Evolutionary conservation across 2,113 vertebrate species (phyloP).

Genomic region (Campylomormyrus tamandua): DNA sequence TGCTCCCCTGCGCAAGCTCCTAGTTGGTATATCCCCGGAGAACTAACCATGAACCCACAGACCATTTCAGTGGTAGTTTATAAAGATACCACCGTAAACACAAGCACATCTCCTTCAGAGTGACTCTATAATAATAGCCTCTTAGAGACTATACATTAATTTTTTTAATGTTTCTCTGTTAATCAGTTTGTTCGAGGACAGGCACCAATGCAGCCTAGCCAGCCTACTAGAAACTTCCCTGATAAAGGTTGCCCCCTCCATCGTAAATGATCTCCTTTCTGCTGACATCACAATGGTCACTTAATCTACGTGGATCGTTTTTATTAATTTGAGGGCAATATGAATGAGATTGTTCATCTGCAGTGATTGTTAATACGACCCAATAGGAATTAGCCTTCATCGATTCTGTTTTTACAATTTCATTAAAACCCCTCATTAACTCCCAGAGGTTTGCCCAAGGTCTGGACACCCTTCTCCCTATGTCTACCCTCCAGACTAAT

Average conservation of each 20-base stretch:
- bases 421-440: background rate
- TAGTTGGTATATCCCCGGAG: background rate
- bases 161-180: background rate
- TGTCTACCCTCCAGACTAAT: background rate
- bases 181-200: background rate
- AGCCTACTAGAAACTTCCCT: background rate
- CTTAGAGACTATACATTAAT: background rate
- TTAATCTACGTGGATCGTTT: background rate
- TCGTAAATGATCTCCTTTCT: background rate
- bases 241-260: background rate
- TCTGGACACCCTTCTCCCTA: background rate
- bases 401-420: background rate
- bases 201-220: background rate
- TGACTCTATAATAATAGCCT: background rate
- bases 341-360: background rate
- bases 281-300: constrained; percentile 1
- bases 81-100: background rate
- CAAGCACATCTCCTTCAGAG: background rate
- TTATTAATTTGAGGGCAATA: constrained; percentile 7
- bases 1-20: background rate
- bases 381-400: background rate
- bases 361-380: background rate
- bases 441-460: background rate
- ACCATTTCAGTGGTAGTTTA: background rate
- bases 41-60: background rate